phyloP scores from a whole-genome alignment of 2,888 invertebrate species.

The Mythimna lalbum region DNA sequence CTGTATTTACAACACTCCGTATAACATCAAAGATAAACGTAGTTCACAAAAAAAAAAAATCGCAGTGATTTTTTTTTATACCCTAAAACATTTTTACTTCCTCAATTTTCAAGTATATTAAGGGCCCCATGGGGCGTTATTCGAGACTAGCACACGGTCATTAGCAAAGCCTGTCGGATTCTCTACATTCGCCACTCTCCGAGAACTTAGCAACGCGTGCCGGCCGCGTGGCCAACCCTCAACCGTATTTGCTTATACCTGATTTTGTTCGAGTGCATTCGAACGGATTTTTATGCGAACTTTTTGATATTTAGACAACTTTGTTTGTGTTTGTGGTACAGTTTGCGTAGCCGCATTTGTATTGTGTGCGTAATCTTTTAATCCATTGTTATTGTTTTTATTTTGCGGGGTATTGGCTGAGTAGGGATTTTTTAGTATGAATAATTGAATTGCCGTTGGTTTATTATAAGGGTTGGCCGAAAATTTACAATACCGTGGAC shows the following conservation, averaged over 20 bases:
- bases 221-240: constrained; percentile 71
- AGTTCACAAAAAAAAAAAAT: background rate
- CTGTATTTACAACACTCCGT: background rate
- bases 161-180: constrained; percentile 83
- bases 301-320: constrained; percentile 60
- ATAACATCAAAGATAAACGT: background rate
- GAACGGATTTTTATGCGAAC: constrained; percentile 51
- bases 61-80: constrained; percentile 2
- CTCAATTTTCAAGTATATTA: constrained; percentile 56
- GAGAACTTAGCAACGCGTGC: constrained; percentile 70
- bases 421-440: background rate
- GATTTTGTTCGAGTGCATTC: constrained; percentile 85
- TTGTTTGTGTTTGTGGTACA: constrained; percentile 41
- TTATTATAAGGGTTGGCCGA: too few relatives aligned
- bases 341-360: constrained; percentile 29
- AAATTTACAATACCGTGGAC: too few relatives aligned
- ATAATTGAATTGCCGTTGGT: background rate
- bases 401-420: background rate
- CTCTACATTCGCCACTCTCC: constrained; percentile 72
- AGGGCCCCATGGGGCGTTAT: constrained; percentile 56
- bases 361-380: constrained; percentile 44
- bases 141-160: constrained; percentile 73
- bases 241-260: constrained; percentile 86
- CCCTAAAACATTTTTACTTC: constrained; percentile 38
- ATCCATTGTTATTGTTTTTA: constrained; percentile 19